Evolutionary conservation across 1,140 invertebrate species (phyloP).

Genomic region (Drosophila sp.): DNA sequence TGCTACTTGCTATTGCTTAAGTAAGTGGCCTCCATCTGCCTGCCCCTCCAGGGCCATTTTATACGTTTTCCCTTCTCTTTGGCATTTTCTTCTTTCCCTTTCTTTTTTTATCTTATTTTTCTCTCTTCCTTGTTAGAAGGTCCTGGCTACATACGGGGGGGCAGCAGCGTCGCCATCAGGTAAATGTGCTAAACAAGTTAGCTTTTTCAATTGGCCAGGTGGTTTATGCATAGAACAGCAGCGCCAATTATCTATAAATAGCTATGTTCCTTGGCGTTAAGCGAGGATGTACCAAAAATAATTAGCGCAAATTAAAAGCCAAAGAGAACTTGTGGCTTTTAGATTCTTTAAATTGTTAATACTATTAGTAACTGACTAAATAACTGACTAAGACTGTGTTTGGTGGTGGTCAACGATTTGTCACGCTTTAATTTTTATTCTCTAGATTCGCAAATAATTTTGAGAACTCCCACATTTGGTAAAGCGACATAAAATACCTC

Average conservation of each 20-base stretch:
- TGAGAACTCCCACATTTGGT: too few species aligned
- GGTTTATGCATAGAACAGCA: conserved; percentile 20
- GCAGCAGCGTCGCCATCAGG: conserved; percentile 14
- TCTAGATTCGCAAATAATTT: too few species aligned
- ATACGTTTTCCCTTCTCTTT: conserved; percentile 19
- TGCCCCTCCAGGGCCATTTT: background rate
- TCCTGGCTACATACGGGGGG: conserved; percentile 23
- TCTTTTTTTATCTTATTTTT: conserved; percentile 42
- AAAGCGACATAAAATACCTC: too few species aligned
- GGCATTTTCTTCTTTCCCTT: conserved; percentile 26
- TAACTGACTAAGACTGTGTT: too few species aligned
- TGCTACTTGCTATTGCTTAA: conserved; percentile 37
- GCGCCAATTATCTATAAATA: conserved; percentile 71
- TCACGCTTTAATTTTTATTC: too few species aligned
- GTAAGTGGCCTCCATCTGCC: conserved; percentile 50
- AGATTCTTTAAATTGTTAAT: too few species aligned
- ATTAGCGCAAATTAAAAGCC: conserved; percentile 19
- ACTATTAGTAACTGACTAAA: too few species aligned
- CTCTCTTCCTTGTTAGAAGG: conserved; percentile 10
- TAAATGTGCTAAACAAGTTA: conserved; percentile 44
- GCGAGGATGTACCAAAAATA: conserved; percentile 25
- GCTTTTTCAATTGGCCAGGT: conserved; percentile 40
- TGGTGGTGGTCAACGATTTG: too few species aligned
- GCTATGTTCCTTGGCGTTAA: conserved; percentile 1
- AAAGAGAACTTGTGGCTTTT: background rate